Evolutionary conservation across 2,888 invertebrate species (phyloP).

Genomic region (Strigamia transsilvanica): DNA sequence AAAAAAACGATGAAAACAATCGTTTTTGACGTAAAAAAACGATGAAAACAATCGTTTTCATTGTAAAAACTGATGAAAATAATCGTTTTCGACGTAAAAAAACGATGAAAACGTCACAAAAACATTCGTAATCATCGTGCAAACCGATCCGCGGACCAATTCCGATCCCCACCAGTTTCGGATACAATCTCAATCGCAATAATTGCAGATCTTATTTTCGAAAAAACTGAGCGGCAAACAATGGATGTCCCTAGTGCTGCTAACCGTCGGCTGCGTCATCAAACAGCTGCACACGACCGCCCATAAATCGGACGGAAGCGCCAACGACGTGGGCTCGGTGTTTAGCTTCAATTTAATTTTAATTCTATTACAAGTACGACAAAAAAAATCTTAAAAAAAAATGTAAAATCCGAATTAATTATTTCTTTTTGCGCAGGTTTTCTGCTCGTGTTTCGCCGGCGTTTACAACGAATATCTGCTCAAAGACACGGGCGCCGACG

Average conservation of each 20-base stretch:
- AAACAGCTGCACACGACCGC: constrained; percentile 74
- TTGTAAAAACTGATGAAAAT: too few relatives aligned
- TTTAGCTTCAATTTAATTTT: constrained; percentile 56
- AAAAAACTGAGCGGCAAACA: constrained; percentile 81
- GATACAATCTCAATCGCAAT: too few relatives aligned
- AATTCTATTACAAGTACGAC: constrained; percentile 61
- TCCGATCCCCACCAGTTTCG: too few relatives aligned
- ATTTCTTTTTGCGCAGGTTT: constrained; percentile 70
- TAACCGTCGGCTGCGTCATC: constrained; percentile 89
- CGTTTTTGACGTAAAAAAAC: too few relatives aligned
- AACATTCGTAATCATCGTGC: too few relatives aligned
- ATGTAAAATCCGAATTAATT: background rate
- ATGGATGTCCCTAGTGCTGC: constrained; percentile 86
- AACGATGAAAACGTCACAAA: too few relatives aligned
- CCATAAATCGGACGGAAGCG: too few relatives aligned
- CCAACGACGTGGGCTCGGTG: constrained; percentile 35
- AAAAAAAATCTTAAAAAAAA: too few relatives aligned
- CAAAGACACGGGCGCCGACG: constrained; percentile 82
- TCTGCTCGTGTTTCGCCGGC: constrained; percentile 92
- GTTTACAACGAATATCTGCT: constrained; percentile 95
- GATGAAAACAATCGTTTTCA: too few relatives aligned
- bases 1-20: too few relatives aligned
- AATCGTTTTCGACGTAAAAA: too few relatives aligned
- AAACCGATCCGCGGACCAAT: too few relatives aligned
- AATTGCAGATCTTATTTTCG: constrained; percentile 83